phyloP scores from a whole-genome alignment of 2,113 vertebrate genomes.

The Amphiprion percula region DNA sequence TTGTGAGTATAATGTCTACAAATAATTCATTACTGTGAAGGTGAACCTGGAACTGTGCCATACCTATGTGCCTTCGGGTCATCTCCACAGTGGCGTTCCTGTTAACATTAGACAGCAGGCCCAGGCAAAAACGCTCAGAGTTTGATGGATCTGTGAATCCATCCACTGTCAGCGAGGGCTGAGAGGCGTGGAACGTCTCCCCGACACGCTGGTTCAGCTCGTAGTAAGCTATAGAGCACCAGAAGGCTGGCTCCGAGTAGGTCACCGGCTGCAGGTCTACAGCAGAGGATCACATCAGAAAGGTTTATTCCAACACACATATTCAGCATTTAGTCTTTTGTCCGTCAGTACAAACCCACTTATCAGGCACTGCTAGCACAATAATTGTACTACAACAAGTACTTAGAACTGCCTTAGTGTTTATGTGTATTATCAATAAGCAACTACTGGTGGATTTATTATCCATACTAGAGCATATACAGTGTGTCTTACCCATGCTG shows the following conservation, averaged over 20 bases:
- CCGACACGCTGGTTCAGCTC: constrained; percentile 99
- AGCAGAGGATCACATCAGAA: neutral
- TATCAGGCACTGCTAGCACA: neutral
- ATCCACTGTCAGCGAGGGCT: constrained; percentile 96
- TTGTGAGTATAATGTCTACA: neutral
- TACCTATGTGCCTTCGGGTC: constrained; percentile 99
- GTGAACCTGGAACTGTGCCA: neutral
- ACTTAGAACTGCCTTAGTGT: neutral
- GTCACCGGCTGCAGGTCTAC: constrained; percentile 97
- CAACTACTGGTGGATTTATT: neutral
- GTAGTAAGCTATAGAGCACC: constrained; percentile 99
- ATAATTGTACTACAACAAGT: neutral
- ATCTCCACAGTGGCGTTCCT: constrained; percentile 99
- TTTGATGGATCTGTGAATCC: constrained; percentile 99
- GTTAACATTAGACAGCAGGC: constrained; percentile 97
- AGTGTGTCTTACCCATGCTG: constrained; percentile 89
- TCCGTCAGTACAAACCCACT: neutral
- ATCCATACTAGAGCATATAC: neutral
- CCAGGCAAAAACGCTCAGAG: constrained; percentile 97
- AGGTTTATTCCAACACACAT: neutral
- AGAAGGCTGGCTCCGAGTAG: constrained; percentile 97
- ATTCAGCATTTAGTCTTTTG: neutral
- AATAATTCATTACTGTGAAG: neutral
- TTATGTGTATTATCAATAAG: neutral
- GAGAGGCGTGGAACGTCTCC: constrained; percentile 98